Base-by-base conservation (phyloP, 2,113 vertebrate species). In the Pseudopipra pipra region DNA sequence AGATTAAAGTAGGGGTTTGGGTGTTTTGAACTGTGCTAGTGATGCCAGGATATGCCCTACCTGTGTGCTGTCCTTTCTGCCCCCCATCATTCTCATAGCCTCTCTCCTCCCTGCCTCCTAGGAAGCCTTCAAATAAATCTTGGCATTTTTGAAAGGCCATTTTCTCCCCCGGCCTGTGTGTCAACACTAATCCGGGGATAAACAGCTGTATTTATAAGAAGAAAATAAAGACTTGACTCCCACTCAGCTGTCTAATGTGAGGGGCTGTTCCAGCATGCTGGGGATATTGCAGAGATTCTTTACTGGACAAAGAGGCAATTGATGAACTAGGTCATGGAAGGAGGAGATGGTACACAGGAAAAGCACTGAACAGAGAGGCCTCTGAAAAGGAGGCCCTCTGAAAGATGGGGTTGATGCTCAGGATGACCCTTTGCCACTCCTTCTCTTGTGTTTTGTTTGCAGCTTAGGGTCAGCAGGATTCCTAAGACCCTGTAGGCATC, bases 221-320 rank as follows among this genome's bases (percentile, higher is more conserved):
- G 78, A 87, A 94, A 79, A 80, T 44, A 43, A 86, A 88, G 61
- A 37, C 43, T 39, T 1, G 0, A 4, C 62, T 92, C 72, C 65
- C 33, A 71, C 73, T 65, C 49, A 1, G 44, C 4, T 3, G 24
- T 59, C 49, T 47, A 90, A 80, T n/a, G 41, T 1, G 2, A 54
- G n/a, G 49, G 89, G 68, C 70, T 2, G 4, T 66, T 91, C 67
- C 51, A 3, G 37, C 24, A 0, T 85, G 62, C 63, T 51, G 85
- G 68, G 63, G 65, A 63, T 83, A 59, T 67, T 85, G 56, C 28
- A n/a, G 82, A 44, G 83, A 66, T 89, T 67, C 54, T 76, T 80
- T 23, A 7, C 31, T 55, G 82, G 59, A 94, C 37, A 93, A 84
- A 94, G 87, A 65, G 23, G 66, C 49, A 51, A 75, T 85, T 91